Base-by-base conservation (phyloP, 1,140 invertebrate species). In the Gryon sp. region DNA sequence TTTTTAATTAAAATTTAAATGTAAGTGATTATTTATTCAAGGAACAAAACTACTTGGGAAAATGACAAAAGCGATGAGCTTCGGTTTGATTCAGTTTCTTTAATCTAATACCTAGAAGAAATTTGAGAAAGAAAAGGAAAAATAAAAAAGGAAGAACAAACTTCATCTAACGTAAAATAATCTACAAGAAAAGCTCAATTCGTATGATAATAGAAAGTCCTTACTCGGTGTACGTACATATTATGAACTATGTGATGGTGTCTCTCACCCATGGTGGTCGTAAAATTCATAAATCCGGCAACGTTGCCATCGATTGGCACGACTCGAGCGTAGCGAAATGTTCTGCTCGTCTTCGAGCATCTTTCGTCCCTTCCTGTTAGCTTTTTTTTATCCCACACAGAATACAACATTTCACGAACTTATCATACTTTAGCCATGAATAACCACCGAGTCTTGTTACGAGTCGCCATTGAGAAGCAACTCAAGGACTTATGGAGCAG, bases 401-500 rank as follows among this genome's bases (percentile, higher is more conserved):
- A 24, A 34, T 41, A 24, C 16, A 40, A 11, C 16, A 8, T 6
- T 9, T 15, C 22, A 45, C 28, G 41, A 50, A 63, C 60, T 63
- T 63, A 63, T 63, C 45, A 52, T 50, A 50, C 46, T 63, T 63
- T 63, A 50, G 22, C 46, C 19, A 65, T 65, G 62, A 41, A 65
- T 53, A 34, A n/a, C n/a, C n/a, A n/a, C 46, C 26, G 15, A 45
- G 38, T 45, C 62, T 53, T 32, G 48, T 53, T 65, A 45, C 24
- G 14, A 62, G 57, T 62, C 22, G 15, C 45, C 28, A 45, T 53
- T 65, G 46, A 30, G 30, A 45, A 45, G 8, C 26, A 62, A 48
- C 15, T 32, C 69, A 30, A 66, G 69, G 68, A 84, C 79, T 84
- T 84, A 83, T 59, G 80, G 32, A n/a, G n/a, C 16, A 55, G 41